phyloP scores from a whole-genome alignment of 2,888 invertebrate genomes.

The Eucera pruinosa region DNA sequence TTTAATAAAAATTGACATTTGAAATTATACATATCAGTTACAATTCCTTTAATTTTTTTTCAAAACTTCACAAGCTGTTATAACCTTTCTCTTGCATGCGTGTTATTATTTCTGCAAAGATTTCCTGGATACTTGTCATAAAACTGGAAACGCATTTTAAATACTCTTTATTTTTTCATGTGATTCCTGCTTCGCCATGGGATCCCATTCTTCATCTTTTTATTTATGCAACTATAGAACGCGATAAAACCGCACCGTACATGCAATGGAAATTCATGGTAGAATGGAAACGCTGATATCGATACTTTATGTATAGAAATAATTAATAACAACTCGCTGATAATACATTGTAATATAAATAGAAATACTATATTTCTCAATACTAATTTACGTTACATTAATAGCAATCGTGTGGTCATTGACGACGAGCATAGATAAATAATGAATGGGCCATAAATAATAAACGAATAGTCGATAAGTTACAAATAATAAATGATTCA shows the following conservation, averaged over 20 bases:
- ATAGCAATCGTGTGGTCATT: too few relatives aligned
- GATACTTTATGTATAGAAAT: not conserved
- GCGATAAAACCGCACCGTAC: not conserved
- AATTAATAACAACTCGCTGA: not conserved
- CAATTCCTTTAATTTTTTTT: too few relatives aligned
- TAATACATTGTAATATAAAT: not conserved
- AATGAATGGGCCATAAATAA: too few relatives aligned
- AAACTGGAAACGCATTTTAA: not conserved
- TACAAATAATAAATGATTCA: too few relatives aligned
- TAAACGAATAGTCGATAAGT: too few relatives aligned
- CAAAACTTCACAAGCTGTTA: too few relatives aligned
- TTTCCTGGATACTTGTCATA: not conserved
- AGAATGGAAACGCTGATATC: not conserved
- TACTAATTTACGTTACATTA: too few relatives aligned
- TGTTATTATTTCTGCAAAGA: not conserved
- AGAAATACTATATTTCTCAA: too few relatives aligned
- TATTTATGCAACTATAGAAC: not conserved
- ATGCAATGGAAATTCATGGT: not conserved
- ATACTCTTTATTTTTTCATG: conserved; percentile 3
- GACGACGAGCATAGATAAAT: too few relatives aligned
- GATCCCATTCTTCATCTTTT: not conserved
- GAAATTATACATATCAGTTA: too few relatives aligned
- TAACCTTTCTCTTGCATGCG: not conserved
- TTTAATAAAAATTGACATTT: too few relatives aligned
- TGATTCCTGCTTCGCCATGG: not conserved